Conservation (phyloP, 2,113 vertebrate genomes). For the Peromyscus californicus region DNA sequence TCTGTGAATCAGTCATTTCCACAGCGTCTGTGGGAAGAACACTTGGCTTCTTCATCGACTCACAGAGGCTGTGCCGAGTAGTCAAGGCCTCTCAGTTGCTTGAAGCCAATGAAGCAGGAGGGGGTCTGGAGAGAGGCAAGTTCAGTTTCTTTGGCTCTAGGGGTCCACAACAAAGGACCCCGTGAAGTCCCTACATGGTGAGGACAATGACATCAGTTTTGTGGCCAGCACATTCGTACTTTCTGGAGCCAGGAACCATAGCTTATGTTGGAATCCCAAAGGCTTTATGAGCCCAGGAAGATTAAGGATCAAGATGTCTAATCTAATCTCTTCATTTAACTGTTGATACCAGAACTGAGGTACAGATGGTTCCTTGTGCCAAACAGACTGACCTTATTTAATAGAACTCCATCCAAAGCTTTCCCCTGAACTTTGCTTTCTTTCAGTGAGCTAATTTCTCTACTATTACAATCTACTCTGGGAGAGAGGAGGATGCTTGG, state of each 20-base stretch:
- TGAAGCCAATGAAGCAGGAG: background rate
- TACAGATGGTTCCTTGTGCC: background rate
- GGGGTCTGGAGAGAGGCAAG: background rate
- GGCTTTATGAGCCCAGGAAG: background rate
- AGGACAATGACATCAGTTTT: background rate
- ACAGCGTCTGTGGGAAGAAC: background rate
- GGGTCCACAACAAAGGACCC: background rate
- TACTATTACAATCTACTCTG: background rate
- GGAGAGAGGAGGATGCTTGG: slow-evolving; percentile 35
- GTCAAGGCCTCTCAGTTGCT: background rate
- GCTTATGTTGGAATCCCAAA: background rate
- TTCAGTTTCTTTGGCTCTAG: background rate
- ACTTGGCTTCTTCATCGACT: background rate
- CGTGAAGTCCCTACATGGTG: background rate
- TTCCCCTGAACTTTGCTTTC: slow-evolving; percentile 18
- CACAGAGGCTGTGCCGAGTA: background rate
- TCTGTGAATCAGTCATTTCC: background rate
- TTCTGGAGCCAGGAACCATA: background rate
- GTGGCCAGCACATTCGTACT: background rate
- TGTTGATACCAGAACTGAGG: background rate
- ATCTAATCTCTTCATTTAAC: background rate
- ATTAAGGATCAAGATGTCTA: background rate
- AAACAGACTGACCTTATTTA: background rate
- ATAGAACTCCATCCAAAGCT: background rate
- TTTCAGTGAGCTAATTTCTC: slow-evolving; percentile 50